Evolutionary conservation across 1,140 invertebrate species (phyloP), one percentile per base, ranked within the genome.

Genomic region (Hylaeus anthracinus): DNA sequence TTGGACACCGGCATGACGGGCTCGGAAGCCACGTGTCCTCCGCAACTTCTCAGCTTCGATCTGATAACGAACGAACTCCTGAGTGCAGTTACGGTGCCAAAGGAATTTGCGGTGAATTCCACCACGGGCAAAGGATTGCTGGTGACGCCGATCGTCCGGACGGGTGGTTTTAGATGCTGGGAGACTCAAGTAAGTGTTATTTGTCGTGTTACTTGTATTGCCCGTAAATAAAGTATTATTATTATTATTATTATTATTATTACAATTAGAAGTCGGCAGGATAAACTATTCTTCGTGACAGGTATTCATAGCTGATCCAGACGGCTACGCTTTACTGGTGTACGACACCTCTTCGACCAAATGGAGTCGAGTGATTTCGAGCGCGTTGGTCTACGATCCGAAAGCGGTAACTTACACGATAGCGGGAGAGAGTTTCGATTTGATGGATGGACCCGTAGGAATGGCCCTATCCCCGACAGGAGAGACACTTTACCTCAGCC

Each of bases 1-100:
- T 88, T 94, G 85, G 94, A 94, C 73, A 84, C 91, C 0, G 94
- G 94, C 39, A 92, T 92, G 74, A 92, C 94, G 26, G 92, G 90
- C 1, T 86, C 91, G 2, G 77, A 82, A 0, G 83, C 89, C 9
- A 72, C 90, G 1, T 95, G 94, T 77, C 91, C 92, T 0, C 91
- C 94, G 0, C 91, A 94, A 74, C 73, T 95, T 0, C 78, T 94
- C 0, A 91, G 91, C 0, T 94, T 94, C 72, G 91, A 94, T 85
- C 86, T 94, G 5, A 60, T 70, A 5, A 93, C 88, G 3, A 92
- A 94, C 83, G 51, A 83, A n/a, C 86, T 94, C 5, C 56, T 95
- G 14, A 92, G 91, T 74, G 78, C 91, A 0, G 87, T 94, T 45
- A 84, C 79, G 60, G 90, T 94, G 75, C 91, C 92, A 1, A 5